Base-by-base conservation (phyloP, 2,888 invertebrate genomes). In the Oscheius sp. region DNA sequence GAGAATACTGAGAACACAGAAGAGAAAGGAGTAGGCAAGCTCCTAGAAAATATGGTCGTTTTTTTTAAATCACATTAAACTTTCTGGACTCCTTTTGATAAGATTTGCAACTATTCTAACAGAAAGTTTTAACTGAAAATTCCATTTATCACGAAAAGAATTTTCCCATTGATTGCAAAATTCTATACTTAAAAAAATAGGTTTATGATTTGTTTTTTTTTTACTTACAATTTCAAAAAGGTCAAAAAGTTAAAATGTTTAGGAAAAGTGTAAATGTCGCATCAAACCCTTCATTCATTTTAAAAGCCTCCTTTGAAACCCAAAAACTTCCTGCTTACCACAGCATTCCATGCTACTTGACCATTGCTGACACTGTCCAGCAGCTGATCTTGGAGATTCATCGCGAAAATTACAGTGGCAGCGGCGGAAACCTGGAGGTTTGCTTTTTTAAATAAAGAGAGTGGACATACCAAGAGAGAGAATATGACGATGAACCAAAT, bases 381-480 rank as follows among this genome's bases (percentile, higher is more conserved):
- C 0, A 82, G 36, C 14, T 78, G 71, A 56, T 84, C 84, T 59
- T 79, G 79, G 32, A 80, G 77, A 56, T 75, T 71, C 26, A 85
- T 68, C 2, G 83, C 77, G 65, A 84, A 84, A 5, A 85, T 68
- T n/a, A 81, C 79, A 5, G 84, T 85, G 6, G 84, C 82, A 3
- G 77, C 73, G 12, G 78, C 79, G 6, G 81, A 80, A 8, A 78
- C 68, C 73, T 82, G 41, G 50, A 41, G 20, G 14, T 36, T 36
- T 36, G 8, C 36, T 41, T 41, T 20, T 41, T 41, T 6, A 17
- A 4, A 41, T 6, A 3, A n/a, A n/a, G n/a, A n/a, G n/a, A n/a
- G n/a, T 50, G 12, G 1, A 49, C 65, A 59, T 17, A 75, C 72
- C 38, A 82, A 30, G 12, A 83, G 57, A 3, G 76, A 81, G 8